Base-by-base conservation (phyloP, 2,888 invertebrate genomes). In the Nemapogon koenigi region DNA sequence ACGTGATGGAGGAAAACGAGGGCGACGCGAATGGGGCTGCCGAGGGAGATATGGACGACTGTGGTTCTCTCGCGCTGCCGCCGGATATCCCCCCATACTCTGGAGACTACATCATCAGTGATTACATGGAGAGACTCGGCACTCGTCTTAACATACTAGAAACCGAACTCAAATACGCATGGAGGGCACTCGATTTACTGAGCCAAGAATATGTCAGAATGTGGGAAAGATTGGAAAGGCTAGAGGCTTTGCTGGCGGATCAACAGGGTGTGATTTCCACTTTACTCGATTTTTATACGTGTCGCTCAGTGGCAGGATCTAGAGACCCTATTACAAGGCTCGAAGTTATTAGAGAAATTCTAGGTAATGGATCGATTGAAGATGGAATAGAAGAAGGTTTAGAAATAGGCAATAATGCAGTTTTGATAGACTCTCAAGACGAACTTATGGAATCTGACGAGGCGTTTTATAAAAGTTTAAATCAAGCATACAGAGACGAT, bases 171-270 rank as follows among this genome's bases (percentile, higher is more conserved):
- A 90, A 93, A 57, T 94, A 93, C 59, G 94, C 95, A 13, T 95
- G 94, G 94, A 83, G 94, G 46, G 94, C 94, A 2, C 80, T 95
- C 39, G 94, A 95, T 59, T 81, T 95, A 37, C 83, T 95, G 19
- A 93, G 93, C 26, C 91, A 91, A 55, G 95, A 95, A 61, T 95
- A 94, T 56, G 90, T 94, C 37, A 90, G 92, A 62, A 95, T 95
- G 90, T 95, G 94, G 94, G 91, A 91, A 55, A 82, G 94, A 30
- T 75, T 95, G 42, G 94, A 95, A 57, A 91, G 94, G 62, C 75
- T 95, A 17, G 94, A 95, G 61, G 85, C 90, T 15, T 82, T 94
- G 43, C 83, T 94, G 2, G 86, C 89, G 62, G 94, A 94, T 58
- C 95, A 95, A 63, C 94, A 94, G 62, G 89, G 90, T 49, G 93